Evolutionary conservation across 2,797 vertebrate species (phyloP).

Genomic region (Margarornis squamiger): DNA sequence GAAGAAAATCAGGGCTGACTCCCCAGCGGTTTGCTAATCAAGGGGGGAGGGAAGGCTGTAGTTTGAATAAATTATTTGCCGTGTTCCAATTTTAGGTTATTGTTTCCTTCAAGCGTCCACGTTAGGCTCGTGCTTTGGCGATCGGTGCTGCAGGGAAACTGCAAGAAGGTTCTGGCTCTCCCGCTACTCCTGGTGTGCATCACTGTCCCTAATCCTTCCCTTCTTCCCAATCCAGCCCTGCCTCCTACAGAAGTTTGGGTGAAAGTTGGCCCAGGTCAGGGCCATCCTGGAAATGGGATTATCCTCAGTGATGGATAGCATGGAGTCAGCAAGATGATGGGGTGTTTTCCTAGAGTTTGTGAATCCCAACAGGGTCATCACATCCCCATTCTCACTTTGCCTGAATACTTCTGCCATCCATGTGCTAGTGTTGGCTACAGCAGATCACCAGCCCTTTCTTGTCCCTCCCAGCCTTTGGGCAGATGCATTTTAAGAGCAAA

Average conservation of each 20-base stretch:
- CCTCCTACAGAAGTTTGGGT: not conserved
- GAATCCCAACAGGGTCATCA: not conserved
- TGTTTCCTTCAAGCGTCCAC: not conserved
- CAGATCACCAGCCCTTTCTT: not conserved
- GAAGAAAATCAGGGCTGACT: conserved; percentile 48
- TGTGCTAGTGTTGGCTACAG: not conserved
- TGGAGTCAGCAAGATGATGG: accelerated
- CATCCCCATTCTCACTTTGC: not conserved
- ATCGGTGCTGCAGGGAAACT: not conserved
- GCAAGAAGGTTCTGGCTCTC: not conserved
- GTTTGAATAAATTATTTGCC: conserved; percentile 57
- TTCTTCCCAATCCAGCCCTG: not conserved
- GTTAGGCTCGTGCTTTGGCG: not conserved
- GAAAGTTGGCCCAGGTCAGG: not conserved
- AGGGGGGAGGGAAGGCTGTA: conserved; percentile 30
- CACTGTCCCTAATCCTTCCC: not conserved
- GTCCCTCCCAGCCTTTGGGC: not conserved
- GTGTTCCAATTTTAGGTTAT: conserved; percentile 33
- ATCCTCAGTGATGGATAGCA: accelerated
- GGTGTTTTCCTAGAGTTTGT: not conserved
- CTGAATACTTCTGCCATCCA: not conserved
- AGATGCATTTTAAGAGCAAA: not conserved
- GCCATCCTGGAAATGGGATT: not conserved
- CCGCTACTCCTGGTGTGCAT: not conserved
- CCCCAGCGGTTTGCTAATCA: conserved; percentile 55